phyloP scores from a whole-genome alignment of 2,113 vertebrate species.

The Thermophis baileyi region DNA sequence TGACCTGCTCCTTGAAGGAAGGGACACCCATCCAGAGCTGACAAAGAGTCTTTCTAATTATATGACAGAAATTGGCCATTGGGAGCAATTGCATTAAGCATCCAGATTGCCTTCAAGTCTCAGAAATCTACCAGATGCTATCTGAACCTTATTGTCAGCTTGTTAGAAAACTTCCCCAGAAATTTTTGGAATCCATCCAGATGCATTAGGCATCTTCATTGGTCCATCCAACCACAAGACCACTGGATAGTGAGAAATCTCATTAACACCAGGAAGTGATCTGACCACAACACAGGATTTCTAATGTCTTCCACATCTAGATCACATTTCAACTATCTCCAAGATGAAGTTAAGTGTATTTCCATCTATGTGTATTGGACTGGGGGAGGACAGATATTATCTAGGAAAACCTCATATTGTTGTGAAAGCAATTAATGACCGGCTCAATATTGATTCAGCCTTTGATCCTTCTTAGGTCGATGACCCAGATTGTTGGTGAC shows the following conservation, averaged over 20 bases:
- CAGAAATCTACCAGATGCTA: not conserved
- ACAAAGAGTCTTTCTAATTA: not conserved
- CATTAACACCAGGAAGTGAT: not conserved
- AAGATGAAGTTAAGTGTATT: not conserved
- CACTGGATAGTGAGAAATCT: not conserved
- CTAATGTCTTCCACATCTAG: not conserved
- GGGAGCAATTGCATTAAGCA: not conserved
- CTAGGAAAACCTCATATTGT: not conserved
- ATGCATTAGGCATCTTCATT: not conserved
- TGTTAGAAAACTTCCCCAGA: not conserved
- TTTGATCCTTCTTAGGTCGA: not conserved
- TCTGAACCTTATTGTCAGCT: not conserved
- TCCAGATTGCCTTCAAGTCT: not conserved
- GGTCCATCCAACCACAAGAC: not conserved
- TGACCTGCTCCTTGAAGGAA: not conserved
- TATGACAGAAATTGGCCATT: not conserved
- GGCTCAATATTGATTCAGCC: not conserved
- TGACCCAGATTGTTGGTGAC: not conserved
- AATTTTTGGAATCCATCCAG: not conserved
- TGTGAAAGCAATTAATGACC: not conserved
- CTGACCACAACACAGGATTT: not conserved
- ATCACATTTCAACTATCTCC: not conserved
- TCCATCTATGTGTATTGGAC: not conserved
- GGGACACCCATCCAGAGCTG: not conserved
- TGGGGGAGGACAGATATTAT: not conserved